Percentiles rank a stretch among this genome's conserved stretches.
These are phyloP conservation scores for Malurus melanocephalus DNA, from an alignment of 2,113 vertebrate species.

Conservation along the genomic window DNA sequence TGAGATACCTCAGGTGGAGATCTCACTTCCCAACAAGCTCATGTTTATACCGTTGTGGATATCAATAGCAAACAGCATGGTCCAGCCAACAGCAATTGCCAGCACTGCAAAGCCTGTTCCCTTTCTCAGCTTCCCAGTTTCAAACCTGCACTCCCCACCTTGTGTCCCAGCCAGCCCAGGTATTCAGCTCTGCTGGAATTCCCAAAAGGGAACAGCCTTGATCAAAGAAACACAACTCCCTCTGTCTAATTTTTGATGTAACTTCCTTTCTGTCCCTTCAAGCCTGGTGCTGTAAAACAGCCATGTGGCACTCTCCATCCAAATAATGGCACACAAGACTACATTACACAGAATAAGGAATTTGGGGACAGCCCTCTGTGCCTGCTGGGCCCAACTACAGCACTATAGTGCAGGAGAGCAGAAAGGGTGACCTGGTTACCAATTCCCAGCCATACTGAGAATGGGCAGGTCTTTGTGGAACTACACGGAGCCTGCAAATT, in stretches of 20 bases:
- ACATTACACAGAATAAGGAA: background rate
- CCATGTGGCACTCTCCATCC: background rate
- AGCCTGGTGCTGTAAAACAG: background rate
- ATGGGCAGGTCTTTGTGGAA: background rate
- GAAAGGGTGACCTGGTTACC: background rate
- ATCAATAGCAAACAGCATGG: accelerated
- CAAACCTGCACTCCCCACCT: background rate
- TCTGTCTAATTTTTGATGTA: background rate
- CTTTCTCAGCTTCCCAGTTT: background rate
- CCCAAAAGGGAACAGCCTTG: background rate
- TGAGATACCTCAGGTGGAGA: background rate
- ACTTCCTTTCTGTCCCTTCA: background rate
- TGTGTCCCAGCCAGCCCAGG: background rate
- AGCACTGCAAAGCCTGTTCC: background rate
- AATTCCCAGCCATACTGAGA: background rate
- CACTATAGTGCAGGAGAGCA: background rate
- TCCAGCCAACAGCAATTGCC: background rate
- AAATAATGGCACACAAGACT: background rate
- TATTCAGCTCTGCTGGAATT: background rate
- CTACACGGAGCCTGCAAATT: background rate
- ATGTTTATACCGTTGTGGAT: accelerated
- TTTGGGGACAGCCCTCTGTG: background rate
- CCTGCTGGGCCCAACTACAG: background rate
- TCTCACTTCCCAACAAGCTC: background rate
- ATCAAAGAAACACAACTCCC: background rate